These are phyloP conservation scores for Tichodroma muraria DNA, from an alignment of 2,113 vertebrate genomes.

Conservation along the genomic window DNA sequence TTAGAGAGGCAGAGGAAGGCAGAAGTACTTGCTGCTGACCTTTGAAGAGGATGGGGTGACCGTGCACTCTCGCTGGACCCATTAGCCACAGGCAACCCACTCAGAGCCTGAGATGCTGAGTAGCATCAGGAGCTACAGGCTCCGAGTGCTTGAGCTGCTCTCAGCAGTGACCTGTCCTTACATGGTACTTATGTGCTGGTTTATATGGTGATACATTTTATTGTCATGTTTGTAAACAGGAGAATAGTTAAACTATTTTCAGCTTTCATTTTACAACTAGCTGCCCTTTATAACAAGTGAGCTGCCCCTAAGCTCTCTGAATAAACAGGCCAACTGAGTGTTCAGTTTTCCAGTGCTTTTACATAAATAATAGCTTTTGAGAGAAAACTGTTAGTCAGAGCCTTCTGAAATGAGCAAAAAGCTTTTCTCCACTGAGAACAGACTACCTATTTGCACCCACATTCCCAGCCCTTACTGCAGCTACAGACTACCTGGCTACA, in stretches of 20 bases:
- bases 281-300: neutral
- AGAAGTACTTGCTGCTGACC: neutral
- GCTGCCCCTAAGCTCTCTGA: neutral
- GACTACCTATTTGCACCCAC: neutral
- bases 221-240: neutral
- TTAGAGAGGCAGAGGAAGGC: neutral
- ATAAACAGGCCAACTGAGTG: neutral
- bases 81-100: neutral
- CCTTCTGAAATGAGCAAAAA: neutral
- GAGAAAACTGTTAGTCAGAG: neutral
- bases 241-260: neutral
- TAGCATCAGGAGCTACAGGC: neutral
- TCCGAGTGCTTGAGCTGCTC: neutral
- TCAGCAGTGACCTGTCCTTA: neutral
- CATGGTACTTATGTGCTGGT: neutral
- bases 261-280: neutral
- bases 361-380: neutral
- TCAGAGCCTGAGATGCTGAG: neutral
- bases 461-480: neutral
- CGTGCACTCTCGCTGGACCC: rapidly evolving
- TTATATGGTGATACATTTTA: neutral
- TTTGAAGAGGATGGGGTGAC: neutral
- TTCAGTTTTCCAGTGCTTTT: neutral
- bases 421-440: neutral
- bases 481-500: neutral